Conservation (phyloP, 2,797 vertebrate species). For the Hippocampus kuda region DNA sequence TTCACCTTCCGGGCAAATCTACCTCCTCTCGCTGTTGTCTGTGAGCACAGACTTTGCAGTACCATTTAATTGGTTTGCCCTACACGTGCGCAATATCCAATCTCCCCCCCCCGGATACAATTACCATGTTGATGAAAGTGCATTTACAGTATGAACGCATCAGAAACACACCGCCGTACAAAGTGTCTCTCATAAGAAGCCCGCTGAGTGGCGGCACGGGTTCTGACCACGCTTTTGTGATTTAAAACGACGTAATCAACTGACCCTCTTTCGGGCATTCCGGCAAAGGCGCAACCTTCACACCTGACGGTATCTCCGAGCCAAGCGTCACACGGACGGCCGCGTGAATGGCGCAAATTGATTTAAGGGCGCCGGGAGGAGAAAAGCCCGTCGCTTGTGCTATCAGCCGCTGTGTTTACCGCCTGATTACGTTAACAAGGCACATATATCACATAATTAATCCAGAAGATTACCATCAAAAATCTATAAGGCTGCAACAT, state of each 20-base stretch:
- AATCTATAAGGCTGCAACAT: constrained; percentile 71
- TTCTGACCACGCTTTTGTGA: constrained; percentile 46
- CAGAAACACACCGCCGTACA: constrained; percentile 42
- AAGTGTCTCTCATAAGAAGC: constrained; percentile 37
- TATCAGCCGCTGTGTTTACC: constrained; percentile 71
- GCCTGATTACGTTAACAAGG: constrained; percentile 69
- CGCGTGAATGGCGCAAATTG: constrained; percentile 60
- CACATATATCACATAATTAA: constrained; percentile 76
- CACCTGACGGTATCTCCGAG: constrained; percentile 44
- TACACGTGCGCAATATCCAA: constrained; percentile 37
- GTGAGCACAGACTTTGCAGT: constrained; percentile 38
- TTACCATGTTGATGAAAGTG: constrained; percentile 61
- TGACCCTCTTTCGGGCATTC: constrained; percentile 51
- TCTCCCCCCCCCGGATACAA: constrained; percentile 45
- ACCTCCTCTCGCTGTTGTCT: constrained; percentile 36
- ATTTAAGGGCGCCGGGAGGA: constrained; percentile 59
- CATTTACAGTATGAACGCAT: constrained; percentile 54
- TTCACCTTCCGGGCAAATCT: constrained; percentile 36
- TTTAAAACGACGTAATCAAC: constrained; percentile 57
- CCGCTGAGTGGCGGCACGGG: constrained; percentile 47
- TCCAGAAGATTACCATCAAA: constrained; percentile 70
- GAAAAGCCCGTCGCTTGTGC: constrained; percentile 57
- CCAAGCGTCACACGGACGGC: constrained; percentile 54
- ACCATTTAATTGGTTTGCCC: constrained; percentile 23
- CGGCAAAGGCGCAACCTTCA: constrained; percentile 47